Percentiles rank a stretch among this genome's conserved stretches.
These are phyloP conservation scores for Regulus satrapa DNA, from an alignment of 2,113 vertebrate genomes.

Conservation along the genomic window DNA sequence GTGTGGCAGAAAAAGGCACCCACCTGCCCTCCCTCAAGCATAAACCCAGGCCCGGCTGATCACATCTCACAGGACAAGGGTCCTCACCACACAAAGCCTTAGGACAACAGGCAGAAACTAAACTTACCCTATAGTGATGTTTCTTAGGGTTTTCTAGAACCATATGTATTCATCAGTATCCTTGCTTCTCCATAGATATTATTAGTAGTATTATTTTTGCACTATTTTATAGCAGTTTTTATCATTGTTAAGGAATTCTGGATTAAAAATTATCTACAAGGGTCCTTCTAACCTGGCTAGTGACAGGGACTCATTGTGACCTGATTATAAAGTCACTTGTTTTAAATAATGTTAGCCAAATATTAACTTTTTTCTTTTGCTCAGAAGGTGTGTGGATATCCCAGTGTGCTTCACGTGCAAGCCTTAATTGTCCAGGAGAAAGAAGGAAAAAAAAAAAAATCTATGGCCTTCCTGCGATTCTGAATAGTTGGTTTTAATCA, in stretches of 20 bases:
- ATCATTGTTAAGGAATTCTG: not conserved
- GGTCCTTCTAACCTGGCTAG: not conserved
- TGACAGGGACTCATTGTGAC: not conserved
- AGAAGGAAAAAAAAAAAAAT: not conserved
- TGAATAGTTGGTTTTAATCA: not conserved
- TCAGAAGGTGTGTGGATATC: not conserved
- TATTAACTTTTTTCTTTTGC: not conserved
- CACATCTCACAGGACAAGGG: rapidly evolving
- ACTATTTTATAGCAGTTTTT: not conserved
- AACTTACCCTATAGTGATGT: no score
- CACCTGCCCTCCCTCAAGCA: not conserved
- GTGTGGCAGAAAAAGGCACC: not conserved
- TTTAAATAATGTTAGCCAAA: not conserved
- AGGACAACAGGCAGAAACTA: not conserved
- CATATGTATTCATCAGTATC: not conserved
- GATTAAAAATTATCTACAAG: not conserved
- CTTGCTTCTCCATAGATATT: not conserved
- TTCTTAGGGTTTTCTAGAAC: not conserved
- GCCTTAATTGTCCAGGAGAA: not conserved
- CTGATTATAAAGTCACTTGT: not conserved
- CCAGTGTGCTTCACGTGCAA: not conserved
- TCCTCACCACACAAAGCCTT: not conserved
- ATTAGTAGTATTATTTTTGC: not conserved
- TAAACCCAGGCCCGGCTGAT: not conserved
- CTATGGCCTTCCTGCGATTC: not conserved